phyloP scores from a whole-genome alignment of 2,113 vertebrate genomes.

The Heterocephalus glaber region DNA sequence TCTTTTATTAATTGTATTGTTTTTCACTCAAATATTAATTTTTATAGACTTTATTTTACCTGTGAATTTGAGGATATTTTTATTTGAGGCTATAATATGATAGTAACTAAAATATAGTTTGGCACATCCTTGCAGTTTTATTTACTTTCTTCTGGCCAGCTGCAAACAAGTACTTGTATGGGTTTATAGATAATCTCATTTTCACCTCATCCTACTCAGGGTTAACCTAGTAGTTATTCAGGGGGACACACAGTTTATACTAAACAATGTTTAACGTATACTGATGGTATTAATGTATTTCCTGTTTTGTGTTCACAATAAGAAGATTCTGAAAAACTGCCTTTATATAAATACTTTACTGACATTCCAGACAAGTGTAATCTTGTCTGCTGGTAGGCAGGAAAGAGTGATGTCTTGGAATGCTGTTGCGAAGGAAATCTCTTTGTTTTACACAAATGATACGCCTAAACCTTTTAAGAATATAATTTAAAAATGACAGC shows the following conservation, averaged over 20 bases:
- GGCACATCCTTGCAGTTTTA: neutral
- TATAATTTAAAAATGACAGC: slow-evolving; percentile 80
- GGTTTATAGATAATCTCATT: neutral
- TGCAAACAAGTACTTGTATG: neutral
- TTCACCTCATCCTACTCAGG: slow-evolving; percentile 63
- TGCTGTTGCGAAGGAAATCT: slow-evolving; percentile 93
- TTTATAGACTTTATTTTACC: slow-evolving; percentile 32
- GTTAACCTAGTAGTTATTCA: slow-evolving; percentile 77
- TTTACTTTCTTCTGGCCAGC: neutral
- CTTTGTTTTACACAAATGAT: slow-evolving; percentile 87
- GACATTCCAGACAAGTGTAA: slow-evolving; percentile 91
- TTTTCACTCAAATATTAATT: slow-evolving; percentile 37
- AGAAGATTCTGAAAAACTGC: slow-evolving; percentile 90
- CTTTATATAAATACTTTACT: slow-evolving; percentile 92
- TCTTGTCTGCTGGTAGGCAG: slow-evolving; percentile 91
- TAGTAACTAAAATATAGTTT: neutral
- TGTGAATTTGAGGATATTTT: slow-evolving; percentile 18
- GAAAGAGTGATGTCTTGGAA: slow-evolving; percentile 91
- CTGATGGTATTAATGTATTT: slow-evolving; percentile 84
- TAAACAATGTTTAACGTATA: slow-evolving; percentile 82
- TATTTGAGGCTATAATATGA: neutral
- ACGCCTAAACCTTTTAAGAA: slow-evolving; percentile 82
- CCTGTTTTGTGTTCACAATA: slow-evolving; percentile 85
- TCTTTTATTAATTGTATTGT: too few relatives aligned
- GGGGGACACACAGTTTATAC: slow-evolving; percentile 79